A percentile compares a stretch with the other conserved stretches of the same genome.
Evolutionary conservation across 2,888 invertebrate genomes (phyloP).

Genomic region (Phyto melanocephala): DNA sequence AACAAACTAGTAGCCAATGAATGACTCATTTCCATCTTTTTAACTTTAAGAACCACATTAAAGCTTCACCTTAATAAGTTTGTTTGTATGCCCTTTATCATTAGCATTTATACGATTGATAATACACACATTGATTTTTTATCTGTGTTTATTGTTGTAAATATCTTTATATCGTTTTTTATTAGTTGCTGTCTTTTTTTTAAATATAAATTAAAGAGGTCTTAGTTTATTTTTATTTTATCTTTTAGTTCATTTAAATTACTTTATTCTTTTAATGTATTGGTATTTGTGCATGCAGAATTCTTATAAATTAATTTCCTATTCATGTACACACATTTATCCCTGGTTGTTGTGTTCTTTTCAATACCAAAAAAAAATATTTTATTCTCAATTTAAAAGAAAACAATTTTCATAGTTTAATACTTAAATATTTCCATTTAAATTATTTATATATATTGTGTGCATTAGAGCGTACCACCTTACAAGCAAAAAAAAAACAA

Average conservation of each 20-base stretch:
- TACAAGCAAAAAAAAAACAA: no score
- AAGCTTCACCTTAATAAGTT: no score
- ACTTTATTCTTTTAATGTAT: not conserved
- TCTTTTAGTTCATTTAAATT: not conserved
- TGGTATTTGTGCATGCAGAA: not conserved
- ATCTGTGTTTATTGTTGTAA: no score
- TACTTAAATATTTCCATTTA: not conserved
- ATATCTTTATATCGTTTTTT: not conserved
- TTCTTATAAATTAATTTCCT: not conserved
- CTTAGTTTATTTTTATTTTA: not conserved
- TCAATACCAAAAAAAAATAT: not conserved
- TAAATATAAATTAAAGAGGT: not conserved
- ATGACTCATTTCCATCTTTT: no score
- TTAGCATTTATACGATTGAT: no score
- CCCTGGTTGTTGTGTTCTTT: not conserved
- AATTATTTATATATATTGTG: not conserved
- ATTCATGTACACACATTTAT: not conserved
- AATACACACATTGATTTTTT: no score
- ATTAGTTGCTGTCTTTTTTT: no score
- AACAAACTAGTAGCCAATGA: no score
- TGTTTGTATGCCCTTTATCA: no score
- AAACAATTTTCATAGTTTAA: not conserved
- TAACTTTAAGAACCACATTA: no score
- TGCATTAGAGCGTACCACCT: no score
- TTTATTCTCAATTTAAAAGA: conserved; percentile 1